Base-by-base conservation (phyloP, 2,888 invertebrate species). In the Dryobotodes eremita region DNA sequence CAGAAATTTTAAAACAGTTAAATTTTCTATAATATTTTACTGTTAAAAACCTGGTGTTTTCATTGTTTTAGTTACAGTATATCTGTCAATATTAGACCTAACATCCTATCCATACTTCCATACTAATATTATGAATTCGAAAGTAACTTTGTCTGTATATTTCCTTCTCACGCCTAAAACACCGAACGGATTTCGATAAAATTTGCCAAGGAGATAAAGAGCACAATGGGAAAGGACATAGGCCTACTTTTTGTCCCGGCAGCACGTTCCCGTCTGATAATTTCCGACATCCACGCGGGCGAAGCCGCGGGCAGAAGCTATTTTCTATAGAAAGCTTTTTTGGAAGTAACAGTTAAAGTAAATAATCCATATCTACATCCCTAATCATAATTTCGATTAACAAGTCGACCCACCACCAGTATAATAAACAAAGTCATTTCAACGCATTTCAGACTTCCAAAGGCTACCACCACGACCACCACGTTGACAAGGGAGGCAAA, bases 401-500 rank as follows among this genome's bases (percentile, higher is more conserved):
- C 0, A 36, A 36, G 6, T 23, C 13, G 5, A 62, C 23, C 10
- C 31, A 59, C 26, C 36, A 36, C 23, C 23, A 36, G 23, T 42
- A 23, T 23, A 62, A 62, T 62, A 36, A 20, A 61, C 8, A 53
- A 53, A 62, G 36, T 13, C 36, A 62, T 48, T 10, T 31, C 46
- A 6, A n/a, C 15, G 13, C 5, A 83, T 94, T 93, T 1, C 95
- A 97, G 96, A 95, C 93, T 0, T 94, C 96, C 20, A 97, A 97
- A 87, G 97, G 97, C 0, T 97, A 97, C 92, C 96, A 97, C 79
- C 94, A 95, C 3, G 95, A 97, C 71, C 97, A 98, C 87, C 96
- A 97, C 86, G 93, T 97, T 80, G 97, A 98, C 89, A 97, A 97
- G 74, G 97, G 97, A 0, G 96, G 97, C 20, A 97, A 97, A 75